Evolutionary conservation across 2,113 vertebrate genomes (phyloP).

Genomic region (Solea solea): DNA sequence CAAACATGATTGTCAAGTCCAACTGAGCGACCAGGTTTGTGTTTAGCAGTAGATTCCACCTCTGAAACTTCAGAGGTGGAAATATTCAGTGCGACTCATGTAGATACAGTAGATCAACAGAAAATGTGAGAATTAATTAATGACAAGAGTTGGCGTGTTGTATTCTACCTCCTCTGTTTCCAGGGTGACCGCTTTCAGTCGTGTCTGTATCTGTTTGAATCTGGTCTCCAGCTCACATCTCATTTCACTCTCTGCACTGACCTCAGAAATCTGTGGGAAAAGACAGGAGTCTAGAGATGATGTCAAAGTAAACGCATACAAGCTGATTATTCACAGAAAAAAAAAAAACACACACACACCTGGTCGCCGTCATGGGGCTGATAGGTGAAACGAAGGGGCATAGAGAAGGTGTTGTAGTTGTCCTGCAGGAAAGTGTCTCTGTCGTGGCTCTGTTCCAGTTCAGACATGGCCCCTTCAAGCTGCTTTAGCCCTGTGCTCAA

Average conservation of each 20-base stretch:
- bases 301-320: not conserved
- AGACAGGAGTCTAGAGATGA: not conserved
- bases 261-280: conserved; percentile 81
- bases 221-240: conserved; percentile 84
- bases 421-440: conserved; percentile 84
- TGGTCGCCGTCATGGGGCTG: conserved; percentile 89
- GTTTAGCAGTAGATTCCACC: no score
- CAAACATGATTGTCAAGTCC: no score
- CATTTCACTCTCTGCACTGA: conserved; percentile 82
- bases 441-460: conserved; percentile 84
- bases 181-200: conserved; percentile 78
- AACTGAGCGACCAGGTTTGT: no score
- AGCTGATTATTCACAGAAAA: not conserved
- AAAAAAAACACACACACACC: conserved; percentile 67
- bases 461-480: conserved; percentile 77
- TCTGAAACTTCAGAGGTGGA: no score
- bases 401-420: conserved; percentile 83
- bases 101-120: not conserved
- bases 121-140: not conserved
- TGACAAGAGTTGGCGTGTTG: not conserved
- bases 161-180: conserved; percentile 81
- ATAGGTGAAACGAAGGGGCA: conserved; percentile 84
- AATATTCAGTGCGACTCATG: not conserved
- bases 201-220: conserved; percentile 84
- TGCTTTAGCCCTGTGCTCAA: conserved; percentile 80